Base-by-base conservation (phyloP, 2,888 invertebrate genomes). In the Neoascia interrupta region DNA sequence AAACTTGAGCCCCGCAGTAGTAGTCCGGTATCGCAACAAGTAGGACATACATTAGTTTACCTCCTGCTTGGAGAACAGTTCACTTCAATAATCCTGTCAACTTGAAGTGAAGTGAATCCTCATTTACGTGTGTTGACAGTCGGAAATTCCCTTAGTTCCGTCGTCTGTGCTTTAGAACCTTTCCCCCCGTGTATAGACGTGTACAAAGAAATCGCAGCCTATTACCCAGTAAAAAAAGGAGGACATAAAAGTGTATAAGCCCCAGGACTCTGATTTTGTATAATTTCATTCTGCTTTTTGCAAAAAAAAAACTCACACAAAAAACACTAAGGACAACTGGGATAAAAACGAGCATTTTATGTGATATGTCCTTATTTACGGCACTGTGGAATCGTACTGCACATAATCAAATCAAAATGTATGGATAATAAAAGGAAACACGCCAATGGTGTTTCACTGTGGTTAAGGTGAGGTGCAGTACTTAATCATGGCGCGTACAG, bases 171-270 rank as follows among this genome's bases (percentile, higher is more conserved):
- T n/a, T n/a, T n/a, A n/a, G n/a, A n/a, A n/a, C n/a, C n/a, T n/a
- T 31, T 26, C n/a, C 5, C 28, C 26, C 10, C 15, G 47, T 5
- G 26, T 39, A 10, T 13, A 5, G 10, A n/a, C n/a, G 6, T 13
- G 11, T 3, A 28, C 19, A 39, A 37, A 43, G 19, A 21, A 41
- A 31, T 41, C 41, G 13, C 51, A 51, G 16, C 11, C 16, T 23
- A 45, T 21, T 23, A 36, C 19, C 16, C 36, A 16, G 31, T 13
- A 39, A 36, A 37, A 13, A 11, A 36, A 4, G n/a, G 43, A 54
- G 6, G 13, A 28, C 43, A 37, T 56, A 56, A 47, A 56, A 47
- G 54, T 56, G 47, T 37, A 37, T 47, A 18, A n/a, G n/a, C n/a
- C 6, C 8, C 54, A 19, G 54, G 36, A 19, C n/a, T 54, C 54